A percentile compares a stretch with the other conserved stretches of the same genome.
Evolutionary conservation across 2,797 vertebrate genomes (phyloP).

Genomic region (Intellagama lesueurii): DNA sequence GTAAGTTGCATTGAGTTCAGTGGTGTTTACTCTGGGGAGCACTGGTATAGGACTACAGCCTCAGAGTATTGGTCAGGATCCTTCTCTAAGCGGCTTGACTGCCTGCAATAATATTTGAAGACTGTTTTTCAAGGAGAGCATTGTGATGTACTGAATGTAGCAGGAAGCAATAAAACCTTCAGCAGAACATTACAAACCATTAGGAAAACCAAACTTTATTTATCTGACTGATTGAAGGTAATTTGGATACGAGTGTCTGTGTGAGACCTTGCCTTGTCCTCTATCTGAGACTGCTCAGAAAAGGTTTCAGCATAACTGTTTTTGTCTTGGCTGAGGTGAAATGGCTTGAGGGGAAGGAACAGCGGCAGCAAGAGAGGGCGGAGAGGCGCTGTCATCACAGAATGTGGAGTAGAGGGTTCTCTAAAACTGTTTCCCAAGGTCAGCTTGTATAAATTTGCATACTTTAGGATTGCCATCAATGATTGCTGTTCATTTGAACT

Average conservation of each 20-base stretch:
- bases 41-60: not conserved
- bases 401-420: not conserved
- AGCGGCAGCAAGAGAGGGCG: not conserved
- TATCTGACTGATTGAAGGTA: slow-evolving; percentile 33
- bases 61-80: not conserved
- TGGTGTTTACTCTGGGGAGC: not conserved
- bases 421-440: not conserved
- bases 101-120: not conserved
- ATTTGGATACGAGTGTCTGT: slow-evolving; percentile 42
- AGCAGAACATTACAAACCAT: slow-evolving; percentile 41
- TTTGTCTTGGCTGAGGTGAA: slow-evolving; percentile 58
- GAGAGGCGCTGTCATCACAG: slow-evolving; percentile 14
- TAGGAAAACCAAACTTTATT: slow-evolving; percentile 33
- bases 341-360: slow-evolving; percentile 23
- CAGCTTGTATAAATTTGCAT: not conserved
- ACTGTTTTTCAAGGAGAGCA: slow-evolving; percentile 1
- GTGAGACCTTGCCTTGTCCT: slow-evolving; percentile 49
- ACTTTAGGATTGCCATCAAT: not conserved
- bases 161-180: slow-evolving; percentile 30
- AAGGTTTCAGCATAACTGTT: slow-evolving; percentile 48
- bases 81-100: not conserved
- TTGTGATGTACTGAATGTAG: slow-evolving; percentile 22
- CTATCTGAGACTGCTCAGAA: slow-evolving; percentile 36
- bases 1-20: not conserved
- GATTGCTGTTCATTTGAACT: no score